These are phyloP conservation scores for Acleris cristana DNA, from an alignment of 2,888 invertebrate genomes.

Conservation along the genomic window DNA sequence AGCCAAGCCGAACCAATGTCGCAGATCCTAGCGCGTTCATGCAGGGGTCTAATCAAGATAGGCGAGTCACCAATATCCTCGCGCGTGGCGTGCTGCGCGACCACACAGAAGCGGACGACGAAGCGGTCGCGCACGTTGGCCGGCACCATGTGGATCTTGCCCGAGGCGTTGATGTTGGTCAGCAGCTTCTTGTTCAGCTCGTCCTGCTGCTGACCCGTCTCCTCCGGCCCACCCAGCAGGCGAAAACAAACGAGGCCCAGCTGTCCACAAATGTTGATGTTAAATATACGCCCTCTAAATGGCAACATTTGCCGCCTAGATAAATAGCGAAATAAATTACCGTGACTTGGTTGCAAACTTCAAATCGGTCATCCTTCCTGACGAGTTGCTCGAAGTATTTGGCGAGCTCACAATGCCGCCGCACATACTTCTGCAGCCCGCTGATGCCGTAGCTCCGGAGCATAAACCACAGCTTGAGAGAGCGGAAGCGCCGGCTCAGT, in stretches of 20 bases:
- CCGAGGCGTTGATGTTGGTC: conserved; percentile 96
- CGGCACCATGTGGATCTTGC: conserved; percentile 98
- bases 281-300: neutral
- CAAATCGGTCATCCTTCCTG: conserved; percentile 92
- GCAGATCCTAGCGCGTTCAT: too few species aligned
- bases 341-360: conserved; percentile 96
- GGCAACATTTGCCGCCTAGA: neutral
- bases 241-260: conserved; percentile 97
- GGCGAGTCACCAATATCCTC: conserved; percentile 87
- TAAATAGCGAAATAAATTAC: conserved; percentile 62
- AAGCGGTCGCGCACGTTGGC: conserved; percentile 95
- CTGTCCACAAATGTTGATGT: conserved; percentile 66
- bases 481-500: conserved; percentile 96
- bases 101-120: conserved; percentile 97
- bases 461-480: conserved; percentile 99
- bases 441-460: conserved; percentile 96
- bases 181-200: conserved; percentile 95
- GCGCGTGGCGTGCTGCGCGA: conserved; percentile 94
- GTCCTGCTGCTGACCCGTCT: conserved; percentile 68
- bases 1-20: too few species aligned
- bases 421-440: conserved; percentile 96
- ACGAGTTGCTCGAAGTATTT: conserved; percentile 94
- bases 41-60: too few species aligned
- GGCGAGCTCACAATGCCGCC: conserved; percentile 95
- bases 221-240: conserved; percentile 85